Base-by-base conservation (phyloP, 2,888 invertebrate species). In the Aplocera efformata region DNA sequence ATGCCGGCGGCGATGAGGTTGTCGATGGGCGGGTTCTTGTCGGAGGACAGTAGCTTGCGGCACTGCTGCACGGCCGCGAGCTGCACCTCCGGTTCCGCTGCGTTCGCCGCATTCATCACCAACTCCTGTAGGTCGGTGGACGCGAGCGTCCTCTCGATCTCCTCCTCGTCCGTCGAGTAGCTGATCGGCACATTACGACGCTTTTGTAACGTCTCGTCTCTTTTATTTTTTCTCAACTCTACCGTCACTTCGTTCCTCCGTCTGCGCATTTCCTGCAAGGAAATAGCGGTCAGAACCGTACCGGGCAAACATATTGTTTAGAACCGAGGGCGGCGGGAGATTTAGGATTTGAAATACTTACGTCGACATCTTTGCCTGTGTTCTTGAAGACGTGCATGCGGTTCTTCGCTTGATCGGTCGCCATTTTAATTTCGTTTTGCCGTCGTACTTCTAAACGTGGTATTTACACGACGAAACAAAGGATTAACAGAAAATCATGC, bases 281-380 rank as follows among this genome's bases (percentile, higher is more conserved):
- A 52, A 42, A 45, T 39, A 53, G 27, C 39, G 43, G 53, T 66
- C 42, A 60, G 44, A 52, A 8, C 17, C 41, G 21, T 24, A 10
- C 31, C 10, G 23, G 7, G 8, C 20, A 23, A 24, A 17, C 27
- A 46, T 7, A 11, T 25, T 22, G 11, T 6, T 30, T 11, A 10
- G 17, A 23, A 2, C 22, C n/a, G n/a, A n/a, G n/a, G 21, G 10
- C 1, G 17, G n/a, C 26, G 17, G 21, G 17, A 28, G 24, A 27
- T 21, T 11, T 21, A 29, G 30, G 22, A 34, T 24, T 35, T 31
- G 30, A 26, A 17, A 33, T 82, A 93, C 96, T 94, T 91, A 98
- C 98, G 90, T 98, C 98, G 89, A 97, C 97, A 91, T 99, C 98
- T 91, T 98, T 99, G 76, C 98, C 98, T 91, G 97, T 97, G 92